Evolutionary conservation across 2,113 vertebrate genomes (phyloP), one percentile per base, ranked within the genome.

Genomic region (Daboia siamensis): DNA sequence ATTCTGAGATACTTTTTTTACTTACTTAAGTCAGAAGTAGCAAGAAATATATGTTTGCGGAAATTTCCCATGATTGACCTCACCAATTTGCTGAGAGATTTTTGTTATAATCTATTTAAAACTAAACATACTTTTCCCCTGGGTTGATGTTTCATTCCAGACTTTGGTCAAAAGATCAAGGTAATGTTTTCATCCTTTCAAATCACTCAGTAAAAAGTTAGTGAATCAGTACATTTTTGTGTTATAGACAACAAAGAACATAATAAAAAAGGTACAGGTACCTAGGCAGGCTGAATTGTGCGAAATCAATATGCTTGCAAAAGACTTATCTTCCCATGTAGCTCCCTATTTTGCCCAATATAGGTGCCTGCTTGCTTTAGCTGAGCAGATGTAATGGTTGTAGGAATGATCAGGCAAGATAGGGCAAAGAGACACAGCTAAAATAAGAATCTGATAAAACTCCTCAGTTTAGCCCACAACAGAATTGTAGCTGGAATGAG

Each of bases 61-160:
- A 33, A 33, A 74, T 33, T 89, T 93, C 44, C 6, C 20, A 52
- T 52, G 13, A 10, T n/a, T 92, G 91, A 94, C 23, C 7, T 93
- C 87, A 93, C 0, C 0, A 91, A 12, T 5, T 2, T 86, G 12
- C 92, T 17, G 11, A 46, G 2, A 80, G 0, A 52, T 0, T 64
- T 2, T 0, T 0, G 0, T 90, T 89, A 0, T 69, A 80, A 93
- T 95, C 94, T 92, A 90, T 93, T 94, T 96, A 84, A 10, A 92
- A 15, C n/a, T 59, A 17, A 55, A 86, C n/a, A 93, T 52, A 92
- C 12, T 26, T 95, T 90, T 24, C 20, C 88, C 91, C 89, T 64
- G 48, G 92, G 23, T 21, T 92, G 48, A 91, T 46, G 7, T 91
- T 61, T 92, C 87, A 2, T 88, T 51, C 12, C 29, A 9, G 29